These are phyloP conservation scores for Aspidiotus destructor DNA, from an alignment of 2,888 invertebrate genomes.

Conservation along the genomic window DNA sequence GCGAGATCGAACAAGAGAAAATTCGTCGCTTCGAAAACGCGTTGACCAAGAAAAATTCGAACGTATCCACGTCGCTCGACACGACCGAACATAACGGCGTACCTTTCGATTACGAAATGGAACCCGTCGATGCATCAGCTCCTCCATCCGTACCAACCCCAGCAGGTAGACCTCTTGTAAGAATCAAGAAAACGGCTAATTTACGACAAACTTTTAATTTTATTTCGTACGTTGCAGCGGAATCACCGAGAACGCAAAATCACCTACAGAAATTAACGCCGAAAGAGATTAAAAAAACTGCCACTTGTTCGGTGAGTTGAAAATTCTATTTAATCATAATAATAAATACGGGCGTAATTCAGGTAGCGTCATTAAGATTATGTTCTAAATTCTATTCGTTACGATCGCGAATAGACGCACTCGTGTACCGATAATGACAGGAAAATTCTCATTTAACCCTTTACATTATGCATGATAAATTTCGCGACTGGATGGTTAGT, in stretches of 20 bases:
- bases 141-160: no score
- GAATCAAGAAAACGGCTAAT: no score
- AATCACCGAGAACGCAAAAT: constrained; percentile 49
- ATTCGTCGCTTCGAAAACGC: constrained; percentile 50
- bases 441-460: constrained; percentile 27
- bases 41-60: constrained; percentile 5
- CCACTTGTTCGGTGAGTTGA: constrained; percentile 14
- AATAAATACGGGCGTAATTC: not conserved
- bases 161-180: no score
- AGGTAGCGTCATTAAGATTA: constrained; percentile 8
- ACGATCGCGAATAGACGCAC: not conserved
- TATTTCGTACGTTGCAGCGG: not conserved
- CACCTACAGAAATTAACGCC: constrained; percentile 61
- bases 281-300: constrained; percentile 40
- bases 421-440: not conserved
- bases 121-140: no score
- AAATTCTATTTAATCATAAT: constrained; percentile 17
- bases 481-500: constrained; percentile 30
- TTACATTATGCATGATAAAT: constrained; percentile 32
- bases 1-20: constrained; percentile 71
- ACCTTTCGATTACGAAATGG: no score
- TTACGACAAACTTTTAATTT: no score
- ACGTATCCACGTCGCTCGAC: no score
- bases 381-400: constrained; percentile 3
- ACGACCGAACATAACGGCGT: no score